Base-by-base conservation (phyloP, 2,888 invertebrate genomes). In the Cynaeus angustus region DNA sequence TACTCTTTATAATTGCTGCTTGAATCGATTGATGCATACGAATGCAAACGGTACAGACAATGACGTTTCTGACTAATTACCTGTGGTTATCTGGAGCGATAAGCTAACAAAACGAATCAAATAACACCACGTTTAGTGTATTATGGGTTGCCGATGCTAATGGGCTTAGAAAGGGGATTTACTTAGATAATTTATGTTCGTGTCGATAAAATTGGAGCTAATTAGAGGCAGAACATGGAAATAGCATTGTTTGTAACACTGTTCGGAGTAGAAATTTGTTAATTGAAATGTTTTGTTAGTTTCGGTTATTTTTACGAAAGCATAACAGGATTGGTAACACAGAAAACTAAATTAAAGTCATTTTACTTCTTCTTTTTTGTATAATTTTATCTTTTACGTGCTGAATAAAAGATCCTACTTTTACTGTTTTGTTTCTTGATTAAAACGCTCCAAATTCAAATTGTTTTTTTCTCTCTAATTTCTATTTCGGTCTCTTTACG, bases 1-100 rank as follows among this genome's bases (percentile, higher is more conserved):
- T 62, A 68, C 62, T 53, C 45, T 68, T 67, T 59, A 67, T 67
- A 59, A 67, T 67, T 67, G 59, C 45, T 41, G 56, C 56, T 43
- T 38, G 52, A 50, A 46, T 62, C 65, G 65, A 55, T 65, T 38
- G 64, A 52, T 64, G 52, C 52, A 64, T 12, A 62, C 41, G 14
- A 28, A 45, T 37, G 59, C 59, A 59, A 59, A 56, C 56, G 10
- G 7, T 56, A 26, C 37, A 53, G 7, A 10, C 13, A 48, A 9
- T 30, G 28, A n/a, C n/a, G 26, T 56, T 38, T 37, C 10, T 56
- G 38, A 33, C n/a, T 53, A 61, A 61, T 61, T 50, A 61, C 48
- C 48, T 46, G 45, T 6, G 33, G 6, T 59, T 43, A 55, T 37
- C 41, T 13, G 38, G 12, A 3, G 43, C 14, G 3, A 43, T 43